These are phyloP conservation scores for Melipona beecheii DNA, from an alignment of 2,888 invertebrate species.

Conservation along the genomic window DNA sequence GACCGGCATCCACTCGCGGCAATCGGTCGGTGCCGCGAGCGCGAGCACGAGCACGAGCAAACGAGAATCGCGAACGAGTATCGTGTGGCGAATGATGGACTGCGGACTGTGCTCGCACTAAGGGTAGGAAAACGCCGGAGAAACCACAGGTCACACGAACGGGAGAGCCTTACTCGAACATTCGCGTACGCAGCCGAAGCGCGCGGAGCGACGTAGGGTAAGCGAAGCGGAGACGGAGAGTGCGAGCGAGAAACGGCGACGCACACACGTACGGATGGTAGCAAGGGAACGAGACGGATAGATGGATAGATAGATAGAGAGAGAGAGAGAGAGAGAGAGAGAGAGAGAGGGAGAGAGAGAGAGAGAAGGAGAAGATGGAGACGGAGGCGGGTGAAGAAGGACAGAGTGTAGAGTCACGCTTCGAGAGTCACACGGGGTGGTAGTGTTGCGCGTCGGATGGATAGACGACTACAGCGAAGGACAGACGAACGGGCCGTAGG, in stretches of 20 bases:
- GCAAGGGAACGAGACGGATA: background rate
- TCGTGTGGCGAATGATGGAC: slow-evolving; percentile 72
- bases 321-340: background rate
- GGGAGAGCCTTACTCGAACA: slow-evolving; percentile 69
- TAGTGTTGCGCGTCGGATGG: slow-evolving; percentile 64
- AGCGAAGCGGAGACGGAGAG: slow-evolving; percentile 15
- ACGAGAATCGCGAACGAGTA: slow-evolving; percentile 50
- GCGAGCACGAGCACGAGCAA: background rate
- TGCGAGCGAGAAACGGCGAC: slow-evolving; percentile 1
- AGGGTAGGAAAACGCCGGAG: slow-evolving; percentile 77
- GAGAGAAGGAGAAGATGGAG: slow-evolving; percentile 43
- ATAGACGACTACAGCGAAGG: slow-evolving; percentile 54
- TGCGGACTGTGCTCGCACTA: slow-evolving; percentile 77
- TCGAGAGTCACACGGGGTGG: slow-evolving; percentile 64
- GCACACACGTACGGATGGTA: too few relatives aligned
- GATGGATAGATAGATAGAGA: slow-evolving; percentile 10
- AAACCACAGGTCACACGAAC: slow-evolving; percentile 80
- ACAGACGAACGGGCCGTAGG: slow-evolving; percentile 46
- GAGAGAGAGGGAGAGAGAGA: slow-evolving; percentile 28
- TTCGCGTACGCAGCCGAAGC: slow-evolving; percentile 61
- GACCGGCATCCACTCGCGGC: background rate
- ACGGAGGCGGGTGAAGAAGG: slow-evolving; percentile 20
- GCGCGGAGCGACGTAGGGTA: slow-evolving; percentile 24
- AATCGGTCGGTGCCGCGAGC: background rate
- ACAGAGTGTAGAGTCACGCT: slow-evolving; percentile 56